Conservation (phyloP, 2,888 invertebrate genomes). For the Cheilosia urbana region DNA sequence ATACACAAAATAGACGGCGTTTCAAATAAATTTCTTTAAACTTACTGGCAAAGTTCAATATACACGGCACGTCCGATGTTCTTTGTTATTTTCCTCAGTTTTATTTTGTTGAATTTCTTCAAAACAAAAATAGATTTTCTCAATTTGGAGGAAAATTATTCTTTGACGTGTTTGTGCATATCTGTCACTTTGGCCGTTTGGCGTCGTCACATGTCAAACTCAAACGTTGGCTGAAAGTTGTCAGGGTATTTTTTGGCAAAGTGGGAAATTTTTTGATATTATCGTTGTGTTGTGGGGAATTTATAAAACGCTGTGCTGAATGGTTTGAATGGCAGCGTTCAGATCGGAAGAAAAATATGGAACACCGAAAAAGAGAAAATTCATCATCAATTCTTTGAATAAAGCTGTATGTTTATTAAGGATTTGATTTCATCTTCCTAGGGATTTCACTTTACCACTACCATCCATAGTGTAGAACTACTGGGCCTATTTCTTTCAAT, state of each 20-base stretch:
- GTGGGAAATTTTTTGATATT: background rate
- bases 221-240: slow-evolving; percentile 36
- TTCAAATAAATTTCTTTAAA: slow-evolving; percentile 22
- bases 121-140: slow-evolving; percentile 72
- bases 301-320: background rate
- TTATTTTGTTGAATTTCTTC: slow-evolving; percentile 43
- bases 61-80: slow-evolving; percentile 50
- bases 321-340: no score
- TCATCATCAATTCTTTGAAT: no score
- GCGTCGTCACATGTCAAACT: slow-evolving; percentile 67
- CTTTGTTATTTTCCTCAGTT: slow-evolving; percentile 35
- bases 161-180: slow-evolving; percentile 62
- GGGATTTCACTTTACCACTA: no score
- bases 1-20: background rate
- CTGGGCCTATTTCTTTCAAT: no score
- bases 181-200: slow-evolving; percentile 63
- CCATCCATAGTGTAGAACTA: no score
- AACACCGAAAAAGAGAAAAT: no score
- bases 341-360: no score
- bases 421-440: no score
- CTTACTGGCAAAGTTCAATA: slow-evolving; percentile 48
- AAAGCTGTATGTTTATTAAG: no score
- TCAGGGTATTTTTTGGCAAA: background rate
- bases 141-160: slow-evolving; percentile 25
- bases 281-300: background rate